Evolutionary conservation across 2,113 vertebrate genomes (phyloP).

Genomic region (Syrrhaptes paradoxus): DNA sequence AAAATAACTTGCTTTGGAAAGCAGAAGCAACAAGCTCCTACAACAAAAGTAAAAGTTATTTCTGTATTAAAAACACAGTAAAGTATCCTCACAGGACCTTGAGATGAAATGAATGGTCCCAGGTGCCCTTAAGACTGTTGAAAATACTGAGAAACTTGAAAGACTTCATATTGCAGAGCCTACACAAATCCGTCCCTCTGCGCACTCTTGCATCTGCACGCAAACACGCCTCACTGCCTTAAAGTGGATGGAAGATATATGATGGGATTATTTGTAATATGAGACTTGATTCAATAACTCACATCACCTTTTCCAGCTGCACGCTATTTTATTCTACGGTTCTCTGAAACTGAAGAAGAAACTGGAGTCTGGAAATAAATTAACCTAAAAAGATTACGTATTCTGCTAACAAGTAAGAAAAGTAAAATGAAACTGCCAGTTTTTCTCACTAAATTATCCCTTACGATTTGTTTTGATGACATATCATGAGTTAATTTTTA

Average conservation of each 20-base stretch:
- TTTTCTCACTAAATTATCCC: background rate
- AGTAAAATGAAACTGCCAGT: background rate
- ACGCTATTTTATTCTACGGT: background rate
- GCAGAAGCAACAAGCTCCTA: background rate
- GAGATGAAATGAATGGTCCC: background rate
- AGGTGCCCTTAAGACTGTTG: background rate
- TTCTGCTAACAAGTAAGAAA: background rate
- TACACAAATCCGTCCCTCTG: background rate
- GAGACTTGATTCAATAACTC: background rate
- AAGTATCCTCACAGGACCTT: background rate
- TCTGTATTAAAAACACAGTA: background rate
- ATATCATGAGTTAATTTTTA: background rate
- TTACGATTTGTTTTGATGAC: background rate
- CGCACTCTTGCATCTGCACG: background rate
- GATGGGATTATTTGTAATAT: background rate
- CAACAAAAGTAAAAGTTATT: background rate
- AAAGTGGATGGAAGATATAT: background rate
- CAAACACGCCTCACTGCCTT: background rate
- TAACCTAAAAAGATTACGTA: background rate
- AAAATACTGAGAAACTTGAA: background rate
- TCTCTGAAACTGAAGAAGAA: background rate
- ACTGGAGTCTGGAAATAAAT: background rate
- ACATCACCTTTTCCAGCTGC: background rate
- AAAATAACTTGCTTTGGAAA: background rate
- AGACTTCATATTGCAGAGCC: background rate